Conservation (phyloP, 2,113 vertebrate genomes). For the Podocnemis expansa region DNA sequence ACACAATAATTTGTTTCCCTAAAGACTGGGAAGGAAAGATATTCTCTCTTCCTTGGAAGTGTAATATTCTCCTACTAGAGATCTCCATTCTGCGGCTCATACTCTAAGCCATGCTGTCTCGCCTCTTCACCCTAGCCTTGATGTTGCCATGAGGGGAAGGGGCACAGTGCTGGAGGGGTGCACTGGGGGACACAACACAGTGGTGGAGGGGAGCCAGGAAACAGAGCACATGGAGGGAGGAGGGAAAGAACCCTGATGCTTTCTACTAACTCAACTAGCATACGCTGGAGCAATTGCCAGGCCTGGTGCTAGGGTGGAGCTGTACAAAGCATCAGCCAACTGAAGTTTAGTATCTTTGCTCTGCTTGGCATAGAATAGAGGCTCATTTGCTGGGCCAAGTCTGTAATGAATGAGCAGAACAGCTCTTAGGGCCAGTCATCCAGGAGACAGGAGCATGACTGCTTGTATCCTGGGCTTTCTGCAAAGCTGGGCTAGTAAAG, state of each 20-base stretch:
- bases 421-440: fast-evolving
- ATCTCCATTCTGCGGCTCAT: not conserved
- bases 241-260: not conserved
- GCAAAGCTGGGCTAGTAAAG: not conserved
- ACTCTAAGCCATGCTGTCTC: not conserved
- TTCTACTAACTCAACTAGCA: not conserved
- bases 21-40: not conserved
- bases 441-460: fast-evolving
- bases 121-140: not conserved
- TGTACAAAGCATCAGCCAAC: not conserved
- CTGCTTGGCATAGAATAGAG: not conserved
- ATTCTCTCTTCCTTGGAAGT: not conserved
- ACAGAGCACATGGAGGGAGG: not conserved
- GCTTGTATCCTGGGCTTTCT: not conserved
- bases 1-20: not conserved
- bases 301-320: not conserved
- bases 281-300: not conserved
- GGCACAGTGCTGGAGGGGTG: not conserved
- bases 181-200: not conserved
- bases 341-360: not conserved
- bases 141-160: not conserved
- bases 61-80: fast-evolving
- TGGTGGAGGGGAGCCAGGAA: not conserved
- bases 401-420: not conserved
- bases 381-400: fast-evolving